Percentiles rank a stretch among this genome's conserved stretches.
phyloP scores from a whole-genome alignment of 2,888 invertebrate genomes.

The Cremastinae sp. region DNA sequence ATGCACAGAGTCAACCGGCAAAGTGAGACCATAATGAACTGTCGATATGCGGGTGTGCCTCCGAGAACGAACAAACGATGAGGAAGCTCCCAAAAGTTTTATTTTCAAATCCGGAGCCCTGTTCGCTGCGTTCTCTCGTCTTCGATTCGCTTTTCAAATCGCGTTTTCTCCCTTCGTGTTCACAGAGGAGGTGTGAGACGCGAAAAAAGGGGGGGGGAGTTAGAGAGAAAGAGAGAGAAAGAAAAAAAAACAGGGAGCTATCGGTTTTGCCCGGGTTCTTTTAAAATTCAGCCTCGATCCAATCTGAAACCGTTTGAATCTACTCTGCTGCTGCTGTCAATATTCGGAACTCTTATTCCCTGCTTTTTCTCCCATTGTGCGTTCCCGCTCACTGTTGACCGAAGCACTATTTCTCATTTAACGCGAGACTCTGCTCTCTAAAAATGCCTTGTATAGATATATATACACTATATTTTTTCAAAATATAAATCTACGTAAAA shows the following conservation, averaged over 20 bases:
- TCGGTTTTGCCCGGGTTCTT: conserved; percentile 54
- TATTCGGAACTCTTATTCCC: conserved; percentile 8
- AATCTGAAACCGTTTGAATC: conserved; percentile 23
- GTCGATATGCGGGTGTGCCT: conserved; percentile 48
- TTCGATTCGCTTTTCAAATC: conserved; percentile 30
- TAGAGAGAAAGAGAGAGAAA: background rate
- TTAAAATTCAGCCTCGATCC: conserved; percentile 45
- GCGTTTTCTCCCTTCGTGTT: conserved; percentile 18
- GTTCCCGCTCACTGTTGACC: background rate
- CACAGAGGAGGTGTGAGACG: too few relatives aligned
- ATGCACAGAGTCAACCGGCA: conserved; percentile 41
- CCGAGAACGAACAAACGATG: conserved; percentile 21
- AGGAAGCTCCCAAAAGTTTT: conserved; percentile 62
- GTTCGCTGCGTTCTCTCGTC: conserved; percentile 7
- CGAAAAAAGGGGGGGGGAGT: too few relatives aligned
- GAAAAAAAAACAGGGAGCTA: conserved; percentile 46
- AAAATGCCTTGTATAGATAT: too few relatives aligned
- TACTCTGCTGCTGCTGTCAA: too few relatives aligned
- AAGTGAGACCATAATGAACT: conserved; percentile 42
- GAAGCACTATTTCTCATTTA: background rate
- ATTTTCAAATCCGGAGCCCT: conserved; percentile 62
- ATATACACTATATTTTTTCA: too few relatives aligned
- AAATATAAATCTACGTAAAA: too few relatives aligned
- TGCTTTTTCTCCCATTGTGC: conserved; percentile 24
- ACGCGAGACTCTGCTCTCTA: too few relatives aligned